Base-by-base conservation (phyloP, 2,113 vertebrate genomes). In the Burhinus oedicnemus region DNA sequence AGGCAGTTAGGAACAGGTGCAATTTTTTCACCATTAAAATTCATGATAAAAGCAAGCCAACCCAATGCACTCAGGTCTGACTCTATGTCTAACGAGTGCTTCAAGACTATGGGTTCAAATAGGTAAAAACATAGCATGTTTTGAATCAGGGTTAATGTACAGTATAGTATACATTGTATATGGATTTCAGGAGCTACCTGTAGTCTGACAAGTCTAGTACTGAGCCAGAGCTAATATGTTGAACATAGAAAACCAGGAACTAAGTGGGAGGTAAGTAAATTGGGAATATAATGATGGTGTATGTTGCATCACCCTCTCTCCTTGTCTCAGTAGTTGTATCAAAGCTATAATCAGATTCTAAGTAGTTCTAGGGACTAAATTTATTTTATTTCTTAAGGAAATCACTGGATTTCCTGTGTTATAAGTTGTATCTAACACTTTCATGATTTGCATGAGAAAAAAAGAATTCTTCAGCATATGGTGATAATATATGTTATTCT, bases 11-110 rank as follows among this genome's bases (percentile, higher is more conserved):
- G 70, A 94, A 72, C 74, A 76, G 70, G 89, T 91, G 74, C 40
- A 64, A 57, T 60, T 79, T 94, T 89, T 89, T 91, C 52, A 54
- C 74, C 29, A 44, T 84, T 94, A 93, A 96, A 92, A 91, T 84
- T 78, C 13, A 75, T 20, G 3, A 71, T 38, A 57, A 79, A 71
- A 82, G 4, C 45, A 74, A 94, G 64, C 55, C 76, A 91, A 42
- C 3, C 9, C n/a, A 83, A 42, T 12, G 29, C 3, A 18, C 36
- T 26, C 21, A 89, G 36, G 15, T 40, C 77, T 94, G 60, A 2
- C 29, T 87, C 16, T 30, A 25, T 25, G 32, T 87, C 38, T 77
- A 55, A 3, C 22, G 42, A 84, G 23, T 34, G 10, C 16, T 79
- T 78, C 57, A 71, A 36, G 44, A 52, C 27, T 29, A 25, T 40